Percentiles rank a stretch among this genome's conserved stretches.
Evolutionary conservation across 2,888 invertebrate species (phyloP).

Genomic region (Caenorhabditis sp.): DNA sequence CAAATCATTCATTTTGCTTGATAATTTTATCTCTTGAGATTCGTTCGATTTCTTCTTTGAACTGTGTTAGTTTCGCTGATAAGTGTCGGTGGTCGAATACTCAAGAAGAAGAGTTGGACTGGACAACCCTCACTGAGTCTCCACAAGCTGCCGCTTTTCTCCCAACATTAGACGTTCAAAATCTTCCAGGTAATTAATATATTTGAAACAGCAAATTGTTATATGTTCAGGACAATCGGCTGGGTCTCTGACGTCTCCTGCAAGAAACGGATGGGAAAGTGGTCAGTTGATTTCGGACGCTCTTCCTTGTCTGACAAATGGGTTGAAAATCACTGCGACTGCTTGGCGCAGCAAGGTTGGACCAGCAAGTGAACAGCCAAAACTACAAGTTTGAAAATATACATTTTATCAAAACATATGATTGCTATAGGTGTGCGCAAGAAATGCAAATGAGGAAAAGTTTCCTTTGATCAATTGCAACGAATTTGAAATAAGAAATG

Average conservation of each 20-base stretch:
- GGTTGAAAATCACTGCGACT: slow-evolving; percentile 70
- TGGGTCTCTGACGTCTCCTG: slow-evolving; percentile 68
- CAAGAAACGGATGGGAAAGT: slow-evolving; percentile 74
- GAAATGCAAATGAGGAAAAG: slow-evolving; percentile 71
- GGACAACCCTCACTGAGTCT: slow-evolving; percentile 63
- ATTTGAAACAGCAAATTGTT: slow-evolving; percentile 7
- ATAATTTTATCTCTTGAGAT: slow-evolving; percentile 26
- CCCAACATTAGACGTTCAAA: slow-evolving; percentile 62
- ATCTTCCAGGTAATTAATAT: slow-evolving; percentile 60
- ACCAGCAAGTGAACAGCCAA: slow-evolving; percentile 68
- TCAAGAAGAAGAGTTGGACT: slow-evolving; percentile 76
- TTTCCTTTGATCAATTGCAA: slow-evolving; percentile 73
- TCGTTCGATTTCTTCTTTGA: slow-evolving; percentile 58
- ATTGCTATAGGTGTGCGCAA: slow-evolving; percentile 68
- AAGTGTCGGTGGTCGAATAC: slow-evolving; percentile 76
- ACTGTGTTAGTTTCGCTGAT: slow-evolving; percentile 67
- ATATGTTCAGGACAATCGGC: slow-evolving; percentile 64
- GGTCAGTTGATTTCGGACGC: slow-evolving; percentile 74
- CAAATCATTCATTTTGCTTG: not conserved
- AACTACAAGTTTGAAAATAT: slow-evolving; percentile 65
- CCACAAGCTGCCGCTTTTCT: slow-evolving; percentile 65
- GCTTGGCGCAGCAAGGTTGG: slow-evolving; percentile 72
- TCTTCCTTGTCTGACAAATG: slow-evolving; percentile 69
- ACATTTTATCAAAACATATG: not conserved
- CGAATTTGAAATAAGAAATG: slow-evolving; percentile 74